These are phyloP conservation scores for rabbit (Oryctolagus cuniculus) DNA, from an alignment of 2,113 vertebrate genomes.

Conservation along the genomic window mOryCun1.1 NC_091441.1:56747001-56747500, in stretches of 20 bases:
- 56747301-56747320: background rate
- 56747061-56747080: background rate
- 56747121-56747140: no score
- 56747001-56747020: background rate
- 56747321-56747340: background rate
- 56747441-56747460: no score
- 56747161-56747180: background rate
- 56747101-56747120: no score
- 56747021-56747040: background rate
- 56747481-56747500: no score
- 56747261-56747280: no score
- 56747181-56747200: background rate
- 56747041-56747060: conserved; percentile 7
- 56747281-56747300: background rate
- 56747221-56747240: background rate
- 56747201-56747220: background rate
- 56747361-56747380: background rate
- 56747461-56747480: no score
- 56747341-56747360: background rate
- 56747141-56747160: no score
- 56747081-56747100: background rate
- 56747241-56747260: background rate
- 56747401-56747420: background rate
- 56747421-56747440: background rate
- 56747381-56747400: background rate